Percentiles rank a stretch among this genome's conserved stretches.
These are phyloP conservation scores for Volucella bombylans DNA, from an alignment of 2,888 invertebrate species.

Conservation along the genomic window DNA sequence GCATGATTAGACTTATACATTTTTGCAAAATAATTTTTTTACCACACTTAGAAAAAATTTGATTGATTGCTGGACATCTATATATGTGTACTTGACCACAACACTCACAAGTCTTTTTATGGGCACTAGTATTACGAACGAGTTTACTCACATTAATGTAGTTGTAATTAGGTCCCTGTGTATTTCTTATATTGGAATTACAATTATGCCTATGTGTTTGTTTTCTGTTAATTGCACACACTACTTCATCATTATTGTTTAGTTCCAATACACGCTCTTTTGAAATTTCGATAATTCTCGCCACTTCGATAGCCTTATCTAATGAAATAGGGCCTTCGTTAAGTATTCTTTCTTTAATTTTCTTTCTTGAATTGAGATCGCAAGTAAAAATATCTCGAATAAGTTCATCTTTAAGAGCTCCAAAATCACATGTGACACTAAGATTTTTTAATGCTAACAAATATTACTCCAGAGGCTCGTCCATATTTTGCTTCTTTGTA, in stretches of 20 bases:
- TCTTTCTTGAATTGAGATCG: not conserved
- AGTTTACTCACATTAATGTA: no score
- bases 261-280: not conserved
- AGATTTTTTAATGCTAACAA: constrained; percentile 1
- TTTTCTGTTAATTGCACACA: constrained; percentile 3
- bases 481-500: constrained; percentile 3
- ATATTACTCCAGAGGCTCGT: constrained; percentile 1
- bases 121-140: no score
- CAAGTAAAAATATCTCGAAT: not conserved
- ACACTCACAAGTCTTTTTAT: no score
- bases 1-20: no score
- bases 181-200: no score
- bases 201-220: no score
- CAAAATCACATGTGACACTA: not conserved
- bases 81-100: no score
- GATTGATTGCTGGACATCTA: no score
- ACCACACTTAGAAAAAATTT: no score
- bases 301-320: constrained; percentile 8
- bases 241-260: not conserved
- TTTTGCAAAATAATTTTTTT: no score
- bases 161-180: no score
- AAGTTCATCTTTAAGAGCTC: constrained; percentile 6
- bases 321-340: not conserved
- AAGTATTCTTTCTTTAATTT: no score
- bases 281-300: not conserved